Evolutionary conservation across 1,140 invertebrate genomes (phyloP), one percentile per base, ranked within the genome.

Genomic region (Drosophila aff.): DNA sequence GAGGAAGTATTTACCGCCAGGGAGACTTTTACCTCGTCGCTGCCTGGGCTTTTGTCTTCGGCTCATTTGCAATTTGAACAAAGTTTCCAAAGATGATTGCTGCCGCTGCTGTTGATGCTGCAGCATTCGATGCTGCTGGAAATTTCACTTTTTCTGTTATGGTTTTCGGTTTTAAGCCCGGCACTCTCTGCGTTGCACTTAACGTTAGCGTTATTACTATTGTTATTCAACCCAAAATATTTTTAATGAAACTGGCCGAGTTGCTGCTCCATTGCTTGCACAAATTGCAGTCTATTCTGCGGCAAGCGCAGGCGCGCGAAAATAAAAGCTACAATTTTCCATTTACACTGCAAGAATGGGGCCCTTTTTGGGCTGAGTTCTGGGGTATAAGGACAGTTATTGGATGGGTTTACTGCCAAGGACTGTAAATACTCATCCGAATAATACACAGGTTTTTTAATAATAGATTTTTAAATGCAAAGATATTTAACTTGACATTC

Each of bases 161-260:
- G 59, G 65, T 64, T 81, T 81, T 75, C 53, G 75, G 57, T 50
- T 72, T 74, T 63, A 13, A 58, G 67, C 49, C 46, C 66, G 68
- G 68, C 68, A 41, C 67, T 74, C 68, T 74, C 55, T 15, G 68
- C 69, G 10, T 62, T 50, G 59, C 60, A 79, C 64, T 82, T 57
- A 57, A 9, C 53, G 53, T 82, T 68, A 68, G 53, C 84, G 75
- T 84, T 84, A 90, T 89, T 81, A 90, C 85, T 83, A 89, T 85
- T 85, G 82, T 89, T 89, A 89, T 89, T 90, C 85, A 89, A 89
- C 85, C 85, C 68, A 79, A 89, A 90, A 89, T 89, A 77, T 81
- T 90, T 89, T 84, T 89, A 90, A 90, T 84, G 81, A 90, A 89
- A 90, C 68, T 81, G 80, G 80, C 84, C 83, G 74, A 83, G 77